These are phyloP conservation scores for Ylistrum balloti DNA, from an alignment of 1,140 invertebrate genomes.

Conservation along the genomic window DNA sequence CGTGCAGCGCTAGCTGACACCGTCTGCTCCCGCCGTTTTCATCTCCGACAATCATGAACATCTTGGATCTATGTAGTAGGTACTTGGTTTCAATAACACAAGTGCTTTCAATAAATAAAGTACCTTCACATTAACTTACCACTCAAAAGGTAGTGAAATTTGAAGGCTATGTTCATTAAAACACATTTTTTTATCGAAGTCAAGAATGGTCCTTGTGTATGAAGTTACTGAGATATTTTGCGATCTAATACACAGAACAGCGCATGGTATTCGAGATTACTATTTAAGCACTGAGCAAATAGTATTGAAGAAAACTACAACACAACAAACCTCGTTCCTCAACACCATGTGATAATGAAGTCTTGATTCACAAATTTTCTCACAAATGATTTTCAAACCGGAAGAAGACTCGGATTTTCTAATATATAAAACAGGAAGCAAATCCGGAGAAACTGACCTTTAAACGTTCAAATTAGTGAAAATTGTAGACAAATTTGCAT, in stretches of 20 bases:
- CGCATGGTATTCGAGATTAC: neutral
- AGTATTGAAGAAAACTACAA: neutral
- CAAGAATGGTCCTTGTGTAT: too few species aligned
- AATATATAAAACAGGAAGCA: constrained; percentile 12
- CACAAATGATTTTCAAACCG: constrained; percentile 36
- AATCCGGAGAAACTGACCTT: neutral
- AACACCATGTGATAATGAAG: neutral
- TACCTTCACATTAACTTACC: too few species aligned
- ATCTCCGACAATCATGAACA: neutral
- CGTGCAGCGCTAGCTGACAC: too few species aligned
- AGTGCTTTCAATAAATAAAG: too few species aligned
- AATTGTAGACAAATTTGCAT: neutral
- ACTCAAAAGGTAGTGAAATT: too few species aligned
- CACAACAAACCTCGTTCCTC: neutral
- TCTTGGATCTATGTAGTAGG: neutral
- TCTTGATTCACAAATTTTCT: neutral
- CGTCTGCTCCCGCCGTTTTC: neutral
- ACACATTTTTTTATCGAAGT: too few species aligned
- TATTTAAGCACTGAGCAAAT: neutral
- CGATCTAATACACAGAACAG: neutral
- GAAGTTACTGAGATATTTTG: neutral
- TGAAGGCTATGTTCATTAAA: too few species aligned
- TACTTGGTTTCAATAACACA: too few species aligned
- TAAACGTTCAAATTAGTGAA: neutral
- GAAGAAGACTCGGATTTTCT: neutral